Base-by-base conservation (phyloP, 2,888 invertebrate genomes). In the Alviniconcha strummeri region DNA sequence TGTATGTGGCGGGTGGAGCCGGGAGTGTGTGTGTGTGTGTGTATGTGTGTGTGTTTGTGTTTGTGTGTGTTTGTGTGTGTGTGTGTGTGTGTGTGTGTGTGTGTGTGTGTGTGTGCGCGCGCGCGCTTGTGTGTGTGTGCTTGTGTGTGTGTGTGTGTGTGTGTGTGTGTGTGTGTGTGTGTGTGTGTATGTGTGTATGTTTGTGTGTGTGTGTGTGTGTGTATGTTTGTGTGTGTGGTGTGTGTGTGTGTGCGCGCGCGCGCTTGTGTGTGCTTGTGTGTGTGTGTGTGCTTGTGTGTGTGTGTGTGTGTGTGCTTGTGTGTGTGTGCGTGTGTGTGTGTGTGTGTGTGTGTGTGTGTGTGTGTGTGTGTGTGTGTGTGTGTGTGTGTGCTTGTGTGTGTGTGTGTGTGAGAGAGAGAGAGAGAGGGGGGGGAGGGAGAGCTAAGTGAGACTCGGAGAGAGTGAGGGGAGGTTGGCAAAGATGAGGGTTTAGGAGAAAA, bases 281-380 rank as follows among this genome's bases (percentile, higher is more conserved):
- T 72, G 72, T 72, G 72, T 36, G 19, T 72, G 72, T 72, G 19
- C 36, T 13, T 36, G 72, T 72, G 72, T 36, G 72, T 36, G 72
- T 36, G 72, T 36, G 72, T 52, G 72, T 72, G 72, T 52, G 72
- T 72, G 72, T 36, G 69, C 6, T 4, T 69, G 69, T 69, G 69
- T 72, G 72, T 52, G 72, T 72, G 19, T 52, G 69, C 6, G 69
- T 69, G 36, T 69, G 69, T 69, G 69, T 69, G 69, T 69, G 72
- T 72, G 72, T 36, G 72, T 69, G 69, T 36, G 72, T 72, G 72
- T 52, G 72, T 52, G 72, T 72, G 9, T 3, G 72, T 72, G 72
- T 72, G 72, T 36, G 19, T 72, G 72, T 72, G 19, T 36, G 72
- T 72, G 72, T 36, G 72, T 36, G 72, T 36, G 72, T 36, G 72